Conservation (phyloP, 2,888 invertebrate genomes). For the Rotaria magnacalcarata region DNA sequence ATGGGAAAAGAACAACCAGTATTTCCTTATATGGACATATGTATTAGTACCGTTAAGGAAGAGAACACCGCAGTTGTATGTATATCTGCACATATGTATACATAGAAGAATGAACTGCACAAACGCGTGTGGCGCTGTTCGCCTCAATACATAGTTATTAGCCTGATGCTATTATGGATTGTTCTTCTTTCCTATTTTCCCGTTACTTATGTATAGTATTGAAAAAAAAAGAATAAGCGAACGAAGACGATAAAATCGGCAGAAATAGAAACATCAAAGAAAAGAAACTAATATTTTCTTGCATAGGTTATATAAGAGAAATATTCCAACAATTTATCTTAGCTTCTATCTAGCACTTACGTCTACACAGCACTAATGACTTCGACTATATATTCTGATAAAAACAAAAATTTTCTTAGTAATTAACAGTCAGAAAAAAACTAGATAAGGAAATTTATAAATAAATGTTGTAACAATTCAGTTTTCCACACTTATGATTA, state of each 20-base stretch:
- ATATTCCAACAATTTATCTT: not conserved
- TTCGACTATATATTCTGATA: not conserved
- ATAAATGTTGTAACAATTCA: not conserved
- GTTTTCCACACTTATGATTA: too few species aligned
- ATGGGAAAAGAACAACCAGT: not conserved
- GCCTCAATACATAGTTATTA: not conserved
- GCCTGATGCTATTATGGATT: not conserved
- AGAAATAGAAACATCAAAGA: not conserved
- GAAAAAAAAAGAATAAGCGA: not conserved
- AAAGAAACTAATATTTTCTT: too few species aligned
- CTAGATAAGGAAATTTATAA: not conserved
- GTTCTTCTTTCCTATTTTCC: not conserved
- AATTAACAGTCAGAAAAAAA: not conserved
- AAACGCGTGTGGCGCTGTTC: not conserved
- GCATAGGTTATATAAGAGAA: not conserved
- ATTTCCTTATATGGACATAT: constrained; percentile 7
- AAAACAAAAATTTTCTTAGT: not conserved
- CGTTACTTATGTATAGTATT: not conserved
- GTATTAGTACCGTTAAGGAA: not conserved
- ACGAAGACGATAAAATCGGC: not conserved
- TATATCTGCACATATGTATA: not conserved
- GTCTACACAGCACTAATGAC: not conserved
- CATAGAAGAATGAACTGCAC: not conserved
- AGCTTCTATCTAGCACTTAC: not conserved
- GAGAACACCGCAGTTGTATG: not conserved